Conservation (phyloP, 2,888 invertebrate genomes). For the Cremastinae sp. region DNA sequence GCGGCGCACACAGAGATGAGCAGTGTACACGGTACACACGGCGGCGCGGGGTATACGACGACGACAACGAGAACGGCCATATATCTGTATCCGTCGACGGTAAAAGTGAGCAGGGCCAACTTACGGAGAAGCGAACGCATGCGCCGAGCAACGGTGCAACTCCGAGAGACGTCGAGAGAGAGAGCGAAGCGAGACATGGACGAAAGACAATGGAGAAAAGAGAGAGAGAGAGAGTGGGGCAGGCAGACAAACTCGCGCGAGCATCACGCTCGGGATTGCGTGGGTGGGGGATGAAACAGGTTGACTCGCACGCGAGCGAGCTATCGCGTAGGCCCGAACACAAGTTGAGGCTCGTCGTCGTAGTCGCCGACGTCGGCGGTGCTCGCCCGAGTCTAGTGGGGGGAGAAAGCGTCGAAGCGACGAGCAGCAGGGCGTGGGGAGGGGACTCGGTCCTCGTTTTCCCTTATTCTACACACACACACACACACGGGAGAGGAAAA, state of each 20-base stretch:
- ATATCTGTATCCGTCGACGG: conserved; percentile 1
- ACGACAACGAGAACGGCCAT: conserved; percentile 21
- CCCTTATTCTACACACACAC: no score
- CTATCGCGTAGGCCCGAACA: conserved; percentile 67
- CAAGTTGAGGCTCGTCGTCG: not conserved
- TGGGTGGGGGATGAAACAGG: conserved; percentile 73
- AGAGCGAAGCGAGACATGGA: conserved; percentile 5
- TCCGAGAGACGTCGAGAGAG: conserved; percentile 18
- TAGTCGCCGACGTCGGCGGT: no score
- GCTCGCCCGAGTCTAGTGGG: conserved; percentile 5
- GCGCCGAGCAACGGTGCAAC: conserved; percentile 63
- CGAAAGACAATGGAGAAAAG: not conserved
- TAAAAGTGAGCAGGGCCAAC: conserved; percentile 38
- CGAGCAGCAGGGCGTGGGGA: conserved; percentile 10
- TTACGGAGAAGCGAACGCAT: conserved; percentile 61
- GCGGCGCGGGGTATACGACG: no score
- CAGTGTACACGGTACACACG: conserved; percentile 47
- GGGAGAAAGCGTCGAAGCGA: conserved; percentile 41
- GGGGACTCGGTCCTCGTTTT: not conserved
- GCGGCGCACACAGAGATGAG: conserved; percentile 15
- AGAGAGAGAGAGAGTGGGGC: conserved; percentile 20
- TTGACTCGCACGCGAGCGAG: conserved; percentile 77
- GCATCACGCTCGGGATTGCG: conserved; percentile 56
- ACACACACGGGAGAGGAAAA: conserved; percentile 14
- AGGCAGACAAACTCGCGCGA: conserved; percentile 54